A percentile compares a stretch with the other conserved stretches of the same genome.
Conservation (phyloP, 2,113 vertebrate genomes). For the Psammodynastes pulverulentus region DNA sequence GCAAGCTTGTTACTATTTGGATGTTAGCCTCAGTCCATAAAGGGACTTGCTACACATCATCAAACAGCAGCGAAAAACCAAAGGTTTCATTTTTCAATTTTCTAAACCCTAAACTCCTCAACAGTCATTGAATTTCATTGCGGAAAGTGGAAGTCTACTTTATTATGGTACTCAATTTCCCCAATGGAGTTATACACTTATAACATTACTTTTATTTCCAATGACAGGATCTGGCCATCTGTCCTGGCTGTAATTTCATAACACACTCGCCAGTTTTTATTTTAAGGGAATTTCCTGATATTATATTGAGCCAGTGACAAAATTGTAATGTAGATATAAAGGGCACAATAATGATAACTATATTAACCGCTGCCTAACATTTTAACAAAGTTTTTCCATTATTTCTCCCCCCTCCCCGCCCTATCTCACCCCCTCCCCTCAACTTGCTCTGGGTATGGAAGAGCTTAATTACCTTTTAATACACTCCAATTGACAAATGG, state of each 20-base stretch:
- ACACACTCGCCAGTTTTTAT: constrained; percentile 81
- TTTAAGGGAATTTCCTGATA: constrained; percentile 81
- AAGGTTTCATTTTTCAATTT: constrained; percentile 92
- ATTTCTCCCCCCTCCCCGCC: background rate
- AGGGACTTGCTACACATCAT: constrained; percentile 95
- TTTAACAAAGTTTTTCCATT: constrained; percentile 72
- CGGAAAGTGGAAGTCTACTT: constrained; percentile 82
- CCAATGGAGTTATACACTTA: constrained; percentile 82
- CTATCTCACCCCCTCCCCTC: constrained; percentile 23
- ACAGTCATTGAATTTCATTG: constrained; percentile 85
- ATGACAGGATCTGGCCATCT: constrained; percentile 83
- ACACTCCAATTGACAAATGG: constrained; percentile 70
- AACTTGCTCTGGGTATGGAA: constrained; percentile 50
- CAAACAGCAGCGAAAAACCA: constrained; percentile 92
- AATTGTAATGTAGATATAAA: constrained; percentile 84
- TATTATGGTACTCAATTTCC: constrained; percentile 87
- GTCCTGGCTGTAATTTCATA: constrained; percentile 84
- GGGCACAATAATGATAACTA: constrained; percentile 80
- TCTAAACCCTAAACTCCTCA: constrained; percentile 88
- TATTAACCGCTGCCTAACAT: constrained; percentile 76
- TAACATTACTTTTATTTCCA: constrained; percentile 87
- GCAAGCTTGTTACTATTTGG: constrained; percentile 99
- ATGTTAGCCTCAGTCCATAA: constrained; percentile 94
- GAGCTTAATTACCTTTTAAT: constrained; percentile 62
- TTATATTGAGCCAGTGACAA: constrained; percentile 78